These are phyloP conservation scores for Lasius fuliginosus DNA, from an alignment of 2,888 invertebrate genomes.

Conservation along the genomic window DNA sequence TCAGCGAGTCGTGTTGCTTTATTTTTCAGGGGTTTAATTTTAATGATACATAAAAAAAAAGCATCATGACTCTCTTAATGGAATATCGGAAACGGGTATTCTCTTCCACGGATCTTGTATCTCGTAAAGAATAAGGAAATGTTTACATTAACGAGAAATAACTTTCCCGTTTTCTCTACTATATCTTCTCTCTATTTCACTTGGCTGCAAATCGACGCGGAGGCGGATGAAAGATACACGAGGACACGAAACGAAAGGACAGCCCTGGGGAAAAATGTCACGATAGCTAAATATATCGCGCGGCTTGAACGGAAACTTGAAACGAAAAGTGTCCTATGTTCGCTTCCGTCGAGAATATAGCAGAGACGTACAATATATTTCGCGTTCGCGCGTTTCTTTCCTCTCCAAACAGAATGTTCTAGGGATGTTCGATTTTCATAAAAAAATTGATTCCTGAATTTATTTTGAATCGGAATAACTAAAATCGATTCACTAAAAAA, in stretches of 20 bases:
- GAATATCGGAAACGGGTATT: neutral
- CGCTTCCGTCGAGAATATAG: slow-evolving; percentile 7
- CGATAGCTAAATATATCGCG: slow-evolving; percentile 50
- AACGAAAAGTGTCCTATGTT: slow-evolving; percentile 43
- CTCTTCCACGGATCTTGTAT: neutral
- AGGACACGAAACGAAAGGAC: slow-evolving; percentile 47
- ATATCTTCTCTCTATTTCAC: slow-evolving; percentile 22
- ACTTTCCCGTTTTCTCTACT: slow-evolving; percentile 15
- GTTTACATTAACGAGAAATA: slow-evolving; percentile 18
- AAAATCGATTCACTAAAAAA: too few species aligned
- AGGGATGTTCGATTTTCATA: too few species aligned
- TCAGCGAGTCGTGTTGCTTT: neutral
- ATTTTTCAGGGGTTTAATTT: neutral
- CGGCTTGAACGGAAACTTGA: slow-evolving; percentile 28
- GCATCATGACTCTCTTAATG: neutral
- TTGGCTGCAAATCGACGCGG: slow-evolving; percentile 41
- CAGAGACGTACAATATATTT: neutral
- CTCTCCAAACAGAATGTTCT: neutral
- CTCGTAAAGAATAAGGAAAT: neutral
- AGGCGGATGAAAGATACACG: slow-evolving; percentile 32
- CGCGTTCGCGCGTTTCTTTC: neutral
- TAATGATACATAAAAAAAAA: neutral
- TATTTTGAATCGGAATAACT: too few species aligned
- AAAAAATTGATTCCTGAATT: too few species aligned
- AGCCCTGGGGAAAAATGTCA: slow-evolving; percentile 52